A percentile compares a stretch with the other conserved stretches of the same genome.
These are phyloP conservation scores for Phortica variegata DNA, from an alignment of 1,140 invertebrate species.

Conservation along the genomic window DNA sequence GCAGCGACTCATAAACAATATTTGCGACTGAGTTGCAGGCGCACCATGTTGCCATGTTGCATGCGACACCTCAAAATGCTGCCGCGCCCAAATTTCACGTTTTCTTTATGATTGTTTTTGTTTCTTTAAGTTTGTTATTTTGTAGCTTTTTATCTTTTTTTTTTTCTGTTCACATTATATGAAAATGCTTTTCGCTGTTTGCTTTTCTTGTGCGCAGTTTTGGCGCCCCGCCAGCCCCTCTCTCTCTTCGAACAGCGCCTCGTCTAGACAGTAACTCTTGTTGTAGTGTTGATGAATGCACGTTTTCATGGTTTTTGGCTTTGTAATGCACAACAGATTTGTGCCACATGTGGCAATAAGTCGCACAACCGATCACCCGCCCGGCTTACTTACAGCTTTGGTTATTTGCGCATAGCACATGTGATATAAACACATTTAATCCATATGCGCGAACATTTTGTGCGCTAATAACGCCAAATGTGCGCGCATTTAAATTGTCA, in stretches of 20 bases:
- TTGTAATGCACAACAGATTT: too few species aligned
- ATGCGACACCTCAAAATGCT: constrained; percentile 6
- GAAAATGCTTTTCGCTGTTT: constrained; percentile 17
- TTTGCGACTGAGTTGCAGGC: too few species aligned
- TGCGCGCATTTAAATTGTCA: constrained; percentile 51
- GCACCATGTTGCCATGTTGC: constrained; percentile 1
- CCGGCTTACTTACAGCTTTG: too few species aligned
- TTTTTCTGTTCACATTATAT: constrained; percentile 10
- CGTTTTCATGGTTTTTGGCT: too few species aligned
- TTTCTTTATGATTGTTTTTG: constrained; percentile 27
- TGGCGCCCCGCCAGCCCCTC: constrained; percentile 8
- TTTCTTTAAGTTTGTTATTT: too few species aligned
- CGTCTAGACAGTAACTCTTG: too few species aligned
- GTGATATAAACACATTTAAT: too few species aligned
- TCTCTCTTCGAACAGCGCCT: too few species aligned
- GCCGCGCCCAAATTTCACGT: constrained; percentile 22
- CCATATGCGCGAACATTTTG: constrained; percentile 43
- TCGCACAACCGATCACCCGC: not conserved
- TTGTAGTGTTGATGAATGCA: too few species aligned
- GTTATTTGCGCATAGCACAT: too few species aligned
- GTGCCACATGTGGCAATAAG: constrained; percentile 25
- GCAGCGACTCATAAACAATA: too few species aligned
- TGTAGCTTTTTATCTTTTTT: not conserved
- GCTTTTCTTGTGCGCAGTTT: constrained; percentile 14
- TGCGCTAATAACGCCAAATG: constrained; percentile 48